phyloP scores from a whole-genome alignment of 2,113 vertebrate genomes.

The Fulmarus glacialis region DNA sequence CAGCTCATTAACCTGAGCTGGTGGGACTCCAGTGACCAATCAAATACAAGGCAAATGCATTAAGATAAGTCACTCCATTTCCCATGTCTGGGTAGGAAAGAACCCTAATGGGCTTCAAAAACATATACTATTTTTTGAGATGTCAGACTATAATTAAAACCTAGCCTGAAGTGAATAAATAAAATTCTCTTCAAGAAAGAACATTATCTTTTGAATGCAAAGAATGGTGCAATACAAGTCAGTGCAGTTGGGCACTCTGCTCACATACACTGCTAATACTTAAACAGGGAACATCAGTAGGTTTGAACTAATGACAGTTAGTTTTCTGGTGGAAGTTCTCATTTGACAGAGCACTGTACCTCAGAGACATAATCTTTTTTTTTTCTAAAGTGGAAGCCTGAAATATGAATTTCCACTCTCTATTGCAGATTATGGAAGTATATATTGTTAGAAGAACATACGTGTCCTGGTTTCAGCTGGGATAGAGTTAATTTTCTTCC shows the following conservation, averaged over 20 bases:
- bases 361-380: not conserved
- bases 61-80: not conserved
- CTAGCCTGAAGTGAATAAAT: not conserved
- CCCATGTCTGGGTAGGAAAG: not conserved
- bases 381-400: not conserved
- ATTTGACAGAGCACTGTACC: not conserved
- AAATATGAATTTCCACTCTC: not conserved
- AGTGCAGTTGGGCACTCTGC: not conserved
- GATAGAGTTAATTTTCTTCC: no score
- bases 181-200: not conserved
- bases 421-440: not conserved
- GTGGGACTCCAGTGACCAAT: not conserved
- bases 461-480: no score
- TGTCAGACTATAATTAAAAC: not conserved
- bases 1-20: not conserved
- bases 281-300: not conserved
- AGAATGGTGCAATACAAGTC: not conserved
- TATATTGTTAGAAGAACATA: rapidly evolving
- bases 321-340: not conserved
- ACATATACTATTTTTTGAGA: not conserved
- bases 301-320: not conserved
- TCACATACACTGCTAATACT: not conserved
- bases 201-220: not conserved
- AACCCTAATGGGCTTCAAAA: not conserved
- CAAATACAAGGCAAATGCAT: not conserved